phyloP scores from a whole-genome alignment of 2,113 vertebrate species.

The Oxyura jamaicensis region DNA sequence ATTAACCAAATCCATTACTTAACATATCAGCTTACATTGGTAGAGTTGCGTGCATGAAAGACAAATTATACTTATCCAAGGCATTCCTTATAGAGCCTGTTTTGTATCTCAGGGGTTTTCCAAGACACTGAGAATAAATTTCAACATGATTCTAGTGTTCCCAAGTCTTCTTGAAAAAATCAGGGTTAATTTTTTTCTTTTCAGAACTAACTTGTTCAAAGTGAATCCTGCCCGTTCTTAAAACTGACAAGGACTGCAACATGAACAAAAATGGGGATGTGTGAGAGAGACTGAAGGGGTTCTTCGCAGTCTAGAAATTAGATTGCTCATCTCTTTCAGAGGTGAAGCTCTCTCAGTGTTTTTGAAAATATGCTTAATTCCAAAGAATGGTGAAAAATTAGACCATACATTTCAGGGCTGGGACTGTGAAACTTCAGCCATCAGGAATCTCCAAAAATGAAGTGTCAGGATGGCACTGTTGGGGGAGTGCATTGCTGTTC shows the following conservation, averaged over 20 bases:
- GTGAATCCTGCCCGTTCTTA: background rate
- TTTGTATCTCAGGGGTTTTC: background rate
- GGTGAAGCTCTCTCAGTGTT: background rate
- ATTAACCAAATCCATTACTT: constrained; percentile 30
- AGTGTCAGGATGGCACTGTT: background rate
- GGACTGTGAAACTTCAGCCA: background rate
- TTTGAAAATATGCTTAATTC: background rate
- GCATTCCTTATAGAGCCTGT: background rate
- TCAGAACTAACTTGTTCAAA: background rate
- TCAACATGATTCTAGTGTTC: background rate
- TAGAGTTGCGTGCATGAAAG: background rate
- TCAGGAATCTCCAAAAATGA: background rate
- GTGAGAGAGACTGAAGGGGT: background rate
- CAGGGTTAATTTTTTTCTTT: background rate
- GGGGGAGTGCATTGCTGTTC: background rate
- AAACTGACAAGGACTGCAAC: background rate
- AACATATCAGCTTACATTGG: background rate
- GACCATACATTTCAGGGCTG: background rate
- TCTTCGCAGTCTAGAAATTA: background rate
- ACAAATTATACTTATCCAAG: background rate
- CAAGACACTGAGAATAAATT: background rate
- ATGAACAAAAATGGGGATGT: background rate
- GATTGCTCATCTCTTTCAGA: background rate
- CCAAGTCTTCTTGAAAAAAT: background rate
- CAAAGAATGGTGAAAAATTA: background rate